Evolutionary conservation across 1,140 invertebrate genomes (phyloP).

Genomic region (Saxidomus purpurata): DNA sequence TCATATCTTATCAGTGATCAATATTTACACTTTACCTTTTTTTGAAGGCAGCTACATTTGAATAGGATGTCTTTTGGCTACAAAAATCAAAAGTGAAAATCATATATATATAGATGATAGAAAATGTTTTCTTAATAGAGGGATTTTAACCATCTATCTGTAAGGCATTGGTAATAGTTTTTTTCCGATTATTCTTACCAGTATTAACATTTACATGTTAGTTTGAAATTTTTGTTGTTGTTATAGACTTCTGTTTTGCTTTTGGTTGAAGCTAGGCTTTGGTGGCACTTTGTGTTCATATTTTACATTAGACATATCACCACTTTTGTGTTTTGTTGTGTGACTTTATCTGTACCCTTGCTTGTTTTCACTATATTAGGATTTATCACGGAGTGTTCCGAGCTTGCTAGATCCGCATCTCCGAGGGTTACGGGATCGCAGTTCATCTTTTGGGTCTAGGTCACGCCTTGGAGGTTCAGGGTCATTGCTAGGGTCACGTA

Average conservation of each 20-base stretch:
- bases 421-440: slow-evolving; percentile 71
- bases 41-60: background rate
- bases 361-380: slow-evolving; percentile 55
- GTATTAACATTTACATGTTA: too few species aligned
- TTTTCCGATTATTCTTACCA: background rate
- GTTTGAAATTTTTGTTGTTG: background rate
- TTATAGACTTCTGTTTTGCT: slow-evolving; percentile 3
- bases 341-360: slow-evolving; percentile 17
- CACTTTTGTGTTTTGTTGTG: slow-evolving; percentile 34
- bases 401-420: slow-evolving; percentile 71
- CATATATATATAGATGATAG: background rate
- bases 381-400: slow-evolving; percentile 70
- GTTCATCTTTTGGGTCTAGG: slow-evolving; percentile 78
- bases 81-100: background rate
- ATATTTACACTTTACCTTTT: background rate
- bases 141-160: background rate
- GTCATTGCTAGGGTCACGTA: slow-evolving; percentile 61
- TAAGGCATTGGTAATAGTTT: background rate
- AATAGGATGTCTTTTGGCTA: slow-evolving; percentile 8
- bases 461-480: slow-evolving; percentile 59
- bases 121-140: background rate
- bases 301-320: background rate
- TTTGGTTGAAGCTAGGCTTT: background rate
- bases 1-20: slow-evolving; percentile 31
- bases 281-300: background rate